A percentile compares a stretch with the other conserved stretches of the same genome.
Evolutionary conservation across 2,113 vertebrate species (phyloP).

Genomic region (Silurus meridionalis): DNA sequence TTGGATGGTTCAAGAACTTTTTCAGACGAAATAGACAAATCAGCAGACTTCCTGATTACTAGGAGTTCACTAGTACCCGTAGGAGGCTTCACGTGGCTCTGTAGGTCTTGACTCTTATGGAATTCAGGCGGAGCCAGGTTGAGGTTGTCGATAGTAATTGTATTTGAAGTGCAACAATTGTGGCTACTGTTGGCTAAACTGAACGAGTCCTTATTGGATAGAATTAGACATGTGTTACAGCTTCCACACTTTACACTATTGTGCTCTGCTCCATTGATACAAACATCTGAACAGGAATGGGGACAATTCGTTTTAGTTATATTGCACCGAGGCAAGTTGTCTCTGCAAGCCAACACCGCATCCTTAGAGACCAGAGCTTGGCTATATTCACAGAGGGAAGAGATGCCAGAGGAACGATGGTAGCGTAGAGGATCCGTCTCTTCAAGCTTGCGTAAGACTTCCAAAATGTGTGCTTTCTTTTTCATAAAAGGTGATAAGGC

Average conservation of each 20-base stretch:
- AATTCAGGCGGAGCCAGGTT: slow-evolving; percentile 49
- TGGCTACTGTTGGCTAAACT: slow-evolving; percentile 73
- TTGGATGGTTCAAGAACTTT: slow-evolving; percentile 51
- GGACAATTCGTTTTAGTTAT: slow-evolving; percentile 67
- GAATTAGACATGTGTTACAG: slow-evolving; percentile 74
- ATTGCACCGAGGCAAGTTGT: slow-evolving; percentile 65
- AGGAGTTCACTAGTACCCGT: slow-evolving; percentile 51
- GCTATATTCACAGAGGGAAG: slow-evolving; percentile 76
- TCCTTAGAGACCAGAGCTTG: slow-evolving; percentile 73
- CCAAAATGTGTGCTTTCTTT: slow-evolving; percentile 95
- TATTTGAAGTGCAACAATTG: slow-evolving; percentile 68
- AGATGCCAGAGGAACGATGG: slow-evolving; percentile 64
- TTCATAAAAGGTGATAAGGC: slow-evolving; percentile 92
- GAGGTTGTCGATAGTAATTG: slow-evolving; percentile 54
- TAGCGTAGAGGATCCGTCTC: slow-evolving; percentile 84
- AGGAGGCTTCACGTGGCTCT: slow-evolving; percentile 32
- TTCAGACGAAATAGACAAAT: slow-evolving; percentile 40
- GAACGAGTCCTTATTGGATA: slow-evolving; percentile 74
- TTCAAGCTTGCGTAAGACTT: slow-evolving; percentile 90
- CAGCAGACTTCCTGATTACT: slow-evolving; percentile 45
- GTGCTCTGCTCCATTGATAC: slow-evolving; percentile 77
- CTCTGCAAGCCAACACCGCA: slow-evolving; percentile 64
- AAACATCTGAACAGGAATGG: slow-evolving; percentile 67
- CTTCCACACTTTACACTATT: slow-evolving; percentile 67
- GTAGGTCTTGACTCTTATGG: slow-evolving; percentile 46